These are phyloP conservation scores for Eupithecia pulchellata DNA, from an alignment of 2,888 invertebrate species.

Conservation along the genomic window DNA sequence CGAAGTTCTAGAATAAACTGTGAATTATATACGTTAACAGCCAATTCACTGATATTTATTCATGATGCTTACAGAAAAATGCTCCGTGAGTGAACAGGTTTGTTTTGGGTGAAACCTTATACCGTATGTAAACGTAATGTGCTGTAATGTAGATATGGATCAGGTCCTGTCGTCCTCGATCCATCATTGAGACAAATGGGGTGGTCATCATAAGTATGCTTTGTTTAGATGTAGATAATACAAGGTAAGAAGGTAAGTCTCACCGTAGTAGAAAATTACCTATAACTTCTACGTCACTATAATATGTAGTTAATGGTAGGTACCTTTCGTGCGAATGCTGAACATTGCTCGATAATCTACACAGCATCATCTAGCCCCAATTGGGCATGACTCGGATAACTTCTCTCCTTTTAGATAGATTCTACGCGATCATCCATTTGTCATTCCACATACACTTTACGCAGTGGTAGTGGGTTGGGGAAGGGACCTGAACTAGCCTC, in stretches of 20 bases:
- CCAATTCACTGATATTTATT: background rate
- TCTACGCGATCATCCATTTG: slow-evolving; percentile 45
- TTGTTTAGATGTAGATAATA: background rate
- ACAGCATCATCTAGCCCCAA: slow-evolving; percentile 45
- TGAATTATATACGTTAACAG: background rate
- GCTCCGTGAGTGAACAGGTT: background rate
- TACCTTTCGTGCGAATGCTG: background rate
- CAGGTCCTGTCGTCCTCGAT: background rate
- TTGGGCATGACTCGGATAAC: slow-evolving; percentile 57
- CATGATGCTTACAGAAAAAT: background rate
- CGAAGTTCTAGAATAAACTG: background rate
- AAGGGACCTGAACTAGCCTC: too few species aligned
- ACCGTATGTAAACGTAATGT: background rate
- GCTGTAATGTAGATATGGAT: slow-evolving; percentile 1
- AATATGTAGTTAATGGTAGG: too few species aligned
- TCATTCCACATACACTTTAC: slow-evolving; percentile 46
- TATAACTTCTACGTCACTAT: background rate
- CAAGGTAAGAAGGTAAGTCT: too few species aligned
- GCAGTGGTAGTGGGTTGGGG: too few species aligned
- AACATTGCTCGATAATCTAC: too few species aligned
- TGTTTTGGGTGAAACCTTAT: slow-evolving; percentile 4
- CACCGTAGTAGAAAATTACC: too few species aligned
- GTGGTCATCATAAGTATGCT: slow-evolving; percentile 8
- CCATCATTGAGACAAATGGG: slow-evolving; percentile 20
- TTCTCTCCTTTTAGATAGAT: slow-evolving; percentile 51